Base-by-base conservation (phyloP, 2,797 vertebrate genomes). In the Clarias pachynema region DNA sequence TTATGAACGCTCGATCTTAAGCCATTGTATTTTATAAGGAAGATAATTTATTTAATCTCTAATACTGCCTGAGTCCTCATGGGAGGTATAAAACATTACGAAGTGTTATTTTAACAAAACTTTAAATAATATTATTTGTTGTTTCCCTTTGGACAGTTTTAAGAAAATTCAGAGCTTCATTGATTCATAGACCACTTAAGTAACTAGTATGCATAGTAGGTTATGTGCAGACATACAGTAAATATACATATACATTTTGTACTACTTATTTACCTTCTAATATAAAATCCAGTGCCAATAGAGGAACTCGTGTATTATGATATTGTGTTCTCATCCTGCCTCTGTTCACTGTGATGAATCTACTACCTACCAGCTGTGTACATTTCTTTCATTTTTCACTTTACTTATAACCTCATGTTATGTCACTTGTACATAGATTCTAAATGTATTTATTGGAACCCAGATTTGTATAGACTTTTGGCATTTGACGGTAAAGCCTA, bases 291-390 rank as follows among this genome's bases (percentile, higher is more conserved):
- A 77, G 59, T 40, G 34, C 20, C 59, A 77, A 68, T 53, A 9
- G 10, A 37, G 44, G 65, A 26, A 60, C 56, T 62, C 3, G 22
- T 31, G 22, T 20, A 6, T 31, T 22, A 34, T 53, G n/a, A 68
- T 75, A 31, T 68, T 53, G 49, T 20, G 34, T 60, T 82, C 6
- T 70, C 26, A 72, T 62, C 69, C n/a, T 56, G 69, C 44, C 72
- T 49, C 62, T 78, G 79, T 77, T 34, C 79, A 69, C 63, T 82
- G 79, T 77, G 34, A 86, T 79, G 22, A 66, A 66, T 59, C 57
- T 20, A 49, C 62, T 59, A 37, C 69, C 29, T 56, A 74, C 7
- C n/a, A 68, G 16, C 60, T 82, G 79, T 77, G 73, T 77, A 65
- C 15, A 63, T 57, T 65, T 59, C 53, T 40, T 8, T 82, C 8